Conservation (phyloP, 1,140 invertebrate species). For the Platorchestia sp. region DNA sequence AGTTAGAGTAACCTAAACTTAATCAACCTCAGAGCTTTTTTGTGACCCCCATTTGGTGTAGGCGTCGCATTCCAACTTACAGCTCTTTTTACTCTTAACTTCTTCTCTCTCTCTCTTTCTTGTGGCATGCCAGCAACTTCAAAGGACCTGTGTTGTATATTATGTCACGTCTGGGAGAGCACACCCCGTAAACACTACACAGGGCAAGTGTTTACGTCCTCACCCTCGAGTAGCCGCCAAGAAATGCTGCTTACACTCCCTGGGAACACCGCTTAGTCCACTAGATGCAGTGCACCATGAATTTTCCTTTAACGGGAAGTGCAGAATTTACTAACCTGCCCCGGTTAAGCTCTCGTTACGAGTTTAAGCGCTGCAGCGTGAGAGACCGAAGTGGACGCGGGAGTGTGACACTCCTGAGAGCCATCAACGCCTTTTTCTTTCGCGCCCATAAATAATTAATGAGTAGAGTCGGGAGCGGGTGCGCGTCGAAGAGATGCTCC, state of each 20-base stretch:
- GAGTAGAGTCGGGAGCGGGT: not conserved
- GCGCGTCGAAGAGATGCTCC: not conserved
- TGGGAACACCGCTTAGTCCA: constrained; percentile 38
- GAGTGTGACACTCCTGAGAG: not conserved
- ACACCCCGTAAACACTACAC: constrained; percentile 12
- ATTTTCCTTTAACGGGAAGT: not conserved
- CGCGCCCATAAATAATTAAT: not conserved
- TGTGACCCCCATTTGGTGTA: not conserved
- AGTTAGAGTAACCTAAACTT: not conserved
- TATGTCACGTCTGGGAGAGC: constrained; percentile 50
- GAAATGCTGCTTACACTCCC: constrained; percentile 51
- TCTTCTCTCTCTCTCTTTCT: not conserved
- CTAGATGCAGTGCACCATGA: not conserved
- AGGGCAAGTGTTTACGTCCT: constrained; percentile 38
- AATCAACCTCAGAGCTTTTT: not conserved
- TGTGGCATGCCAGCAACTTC: not conserved
- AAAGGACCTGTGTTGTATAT: constrained; percentile 52
- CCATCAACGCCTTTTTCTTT: not conserved
- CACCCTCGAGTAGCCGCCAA: constrained; percentile 42
- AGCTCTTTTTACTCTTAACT: not conserved
- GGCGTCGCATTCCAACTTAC: not conserved
- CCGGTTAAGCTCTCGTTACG: constrained; percentile 3
- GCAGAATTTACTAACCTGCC: constrained; percentile 46
- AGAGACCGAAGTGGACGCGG: not conserved
- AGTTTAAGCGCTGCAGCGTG: not conserved